These are phyloP conservation scores for Tanypteryx hageni DNA, from an alignment of 2,888 invertebrate species.

Conservation along the genomic window DNA sequence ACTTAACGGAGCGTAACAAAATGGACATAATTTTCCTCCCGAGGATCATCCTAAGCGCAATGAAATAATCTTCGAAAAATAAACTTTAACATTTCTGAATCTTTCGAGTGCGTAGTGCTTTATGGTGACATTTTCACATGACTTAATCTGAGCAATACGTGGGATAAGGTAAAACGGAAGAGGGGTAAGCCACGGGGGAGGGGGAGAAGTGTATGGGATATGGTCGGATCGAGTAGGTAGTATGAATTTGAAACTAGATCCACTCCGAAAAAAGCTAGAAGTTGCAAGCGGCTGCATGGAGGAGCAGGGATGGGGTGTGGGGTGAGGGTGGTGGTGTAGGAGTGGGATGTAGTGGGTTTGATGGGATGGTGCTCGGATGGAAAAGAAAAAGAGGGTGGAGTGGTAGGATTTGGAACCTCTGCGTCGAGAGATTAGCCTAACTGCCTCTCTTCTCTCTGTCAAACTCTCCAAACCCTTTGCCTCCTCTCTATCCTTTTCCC, in stretches of 20 bases:
- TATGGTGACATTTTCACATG: background rate
- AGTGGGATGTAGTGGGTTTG: background rate
- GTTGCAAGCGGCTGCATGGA: too few relatives aligned
- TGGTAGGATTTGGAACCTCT: background rate
- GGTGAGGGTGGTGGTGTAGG: background rate
- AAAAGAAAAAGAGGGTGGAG: background rate
- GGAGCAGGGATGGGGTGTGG: background rate
- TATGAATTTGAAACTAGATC: too few relatives aligned
- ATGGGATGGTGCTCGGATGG: background rate
- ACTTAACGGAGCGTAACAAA: background rate
- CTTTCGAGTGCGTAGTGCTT: background rate
- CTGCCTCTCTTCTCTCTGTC: conserved; percentile 7
- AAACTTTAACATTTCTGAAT: background rate
- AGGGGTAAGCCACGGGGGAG: background rate
- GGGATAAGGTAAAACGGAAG: background rate
- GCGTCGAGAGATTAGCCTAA: conserved; percentile 32
- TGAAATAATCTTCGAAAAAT: background rate
- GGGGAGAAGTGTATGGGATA: background rate
- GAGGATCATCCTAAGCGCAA: background rate
- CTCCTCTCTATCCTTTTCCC: background rate
- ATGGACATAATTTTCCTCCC: background rate
- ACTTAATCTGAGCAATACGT: background rate
- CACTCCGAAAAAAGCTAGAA: too few relatives aligned
- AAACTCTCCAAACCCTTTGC: conserved; percentile 13
- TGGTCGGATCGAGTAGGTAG: background rate